These are phyloP conservation scores for Ips nitidus DNA, from an alignment of 1,140 invertebrate species.

Conservation along the genomic window DNA sequence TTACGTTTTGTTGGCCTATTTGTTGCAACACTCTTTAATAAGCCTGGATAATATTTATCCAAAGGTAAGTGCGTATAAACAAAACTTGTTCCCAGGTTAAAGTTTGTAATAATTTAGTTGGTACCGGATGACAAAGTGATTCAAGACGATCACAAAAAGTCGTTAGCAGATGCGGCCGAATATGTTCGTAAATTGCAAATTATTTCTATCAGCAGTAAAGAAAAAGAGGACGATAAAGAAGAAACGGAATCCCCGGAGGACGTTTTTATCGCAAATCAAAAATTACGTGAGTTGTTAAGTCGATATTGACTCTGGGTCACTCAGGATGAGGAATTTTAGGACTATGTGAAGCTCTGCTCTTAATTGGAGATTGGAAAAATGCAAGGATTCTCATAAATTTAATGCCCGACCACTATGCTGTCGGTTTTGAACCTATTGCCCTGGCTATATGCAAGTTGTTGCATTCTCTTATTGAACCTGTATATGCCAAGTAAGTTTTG, in stretches of 20 bases:
- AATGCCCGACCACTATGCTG: conserved; percentile 79
- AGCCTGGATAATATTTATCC: conserved; percentile 85
- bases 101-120: conserved; percentile 57
- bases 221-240: conserved; percentile 69
- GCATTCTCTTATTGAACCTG: conserved; percentile 81
- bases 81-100: background rate
- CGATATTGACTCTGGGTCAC: too few relatives aligned
- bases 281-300: conserved; percentile 65
- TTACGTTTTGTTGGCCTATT: conserved; percentile 85
- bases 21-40: conserved; percentile 87
- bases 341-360: conserved; percentile 83
- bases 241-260: conserved; percentile 70
- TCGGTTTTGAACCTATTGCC: conserved; percentile 78
- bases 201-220: conserved; percentile 81
- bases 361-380: conserved; percentile 88
- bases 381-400: conserved; percentile 76
- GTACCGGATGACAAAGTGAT: conserved; percentile 83
- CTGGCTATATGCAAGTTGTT: conserved; percentile 78
- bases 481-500: conserved; percentile 76
- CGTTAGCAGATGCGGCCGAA: conserved; percentile 82
- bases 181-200: conserved; percentile 85
- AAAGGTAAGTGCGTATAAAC: conserved; percentile 68
- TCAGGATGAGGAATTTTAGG: conserved; percentile 57
- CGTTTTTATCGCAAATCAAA: conserved; percentile 85
- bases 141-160: conserved; percentile 77